Conservation (phyloP, 2,113 vertebrate genomes). For the Cyprinodon tularosa region DNA sequence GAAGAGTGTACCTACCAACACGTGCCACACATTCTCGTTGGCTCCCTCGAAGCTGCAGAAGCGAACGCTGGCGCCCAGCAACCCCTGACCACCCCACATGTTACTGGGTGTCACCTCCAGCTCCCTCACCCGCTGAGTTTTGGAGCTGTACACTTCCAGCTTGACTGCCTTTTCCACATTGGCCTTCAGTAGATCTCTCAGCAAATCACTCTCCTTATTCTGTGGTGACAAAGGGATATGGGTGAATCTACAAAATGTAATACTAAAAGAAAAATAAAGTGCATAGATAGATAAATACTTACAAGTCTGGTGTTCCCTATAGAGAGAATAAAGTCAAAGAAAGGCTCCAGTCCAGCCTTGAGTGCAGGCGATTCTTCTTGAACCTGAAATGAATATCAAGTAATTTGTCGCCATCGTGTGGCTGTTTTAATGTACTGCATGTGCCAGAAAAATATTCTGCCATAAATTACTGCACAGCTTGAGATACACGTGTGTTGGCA, state of each 20-base stretch:
- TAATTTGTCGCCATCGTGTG: conserved; percentile 38
- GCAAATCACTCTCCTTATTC: conserved; percentile 90
- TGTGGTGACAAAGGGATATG: conserved; percentile 50
- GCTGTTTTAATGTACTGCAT: conserved; percentile 2
- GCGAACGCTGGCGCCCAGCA: conserved; percentile 92
- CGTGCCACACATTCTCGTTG: conserved; percentile 92
- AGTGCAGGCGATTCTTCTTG: conserved; percentile 91
- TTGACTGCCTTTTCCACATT: conserved; percentile 93
- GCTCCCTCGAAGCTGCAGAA: conserved; percentile 96
- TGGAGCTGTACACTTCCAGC: conserved; percentile 91
- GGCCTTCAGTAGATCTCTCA: conserved; percentile 92
- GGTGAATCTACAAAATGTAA: not conserved
- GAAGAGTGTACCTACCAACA: conserved; percentile 81
- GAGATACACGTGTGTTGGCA: not conserved
- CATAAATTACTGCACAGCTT: not conserved
- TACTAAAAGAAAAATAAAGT: not conserved
- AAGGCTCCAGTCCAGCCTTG: conserved; percentile 90
- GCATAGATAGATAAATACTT: conserved; percentile 34
- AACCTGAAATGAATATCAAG: conserved; percentile 73
- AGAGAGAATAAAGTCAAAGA: conserved; percentile 95
- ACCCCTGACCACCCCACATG: conserved; percentile 97
- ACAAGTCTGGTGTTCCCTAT: conserved; percentile 89
- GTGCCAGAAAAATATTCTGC: not conserved
- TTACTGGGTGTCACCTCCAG: conserved; percentile 93
- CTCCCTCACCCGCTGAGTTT: conserved; percentile 89